Evolutionary conservation across 2,113 vertebrate genomes (phyloP).

Genomic region (Ceyx melanurus): DNA sequence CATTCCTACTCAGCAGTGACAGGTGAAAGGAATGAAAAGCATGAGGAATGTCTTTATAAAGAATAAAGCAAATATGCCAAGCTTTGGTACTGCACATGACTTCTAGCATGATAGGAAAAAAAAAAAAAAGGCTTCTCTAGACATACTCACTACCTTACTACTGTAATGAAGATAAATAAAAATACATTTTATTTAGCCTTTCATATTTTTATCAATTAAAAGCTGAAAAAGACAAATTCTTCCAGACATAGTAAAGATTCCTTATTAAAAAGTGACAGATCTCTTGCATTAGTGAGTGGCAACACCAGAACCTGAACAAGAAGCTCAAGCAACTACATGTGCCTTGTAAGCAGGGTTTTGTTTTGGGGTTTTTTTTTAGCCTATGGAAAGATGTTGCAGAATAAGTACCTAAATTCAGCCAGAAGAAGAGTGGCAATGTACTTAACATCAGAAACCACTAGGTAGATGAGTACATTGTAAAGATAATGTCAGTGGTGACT

Average conservation of each 20-base stretch:
- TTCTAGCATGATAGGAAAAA: background rate
- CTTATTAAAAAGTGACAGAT: background rate
- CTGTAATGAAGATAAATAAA: background rate
- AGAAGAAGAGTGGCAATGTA: background rate
- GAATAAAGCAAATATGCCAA: background rate
- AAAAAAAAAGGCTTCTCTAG: background rate
- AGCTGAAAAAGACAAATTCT: background rate
- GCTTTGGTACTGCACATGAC: background rate
- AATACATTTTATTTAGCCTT: background rate
- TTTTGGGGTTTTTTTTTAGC: background rate
- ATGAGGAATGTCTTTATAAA: background rate
- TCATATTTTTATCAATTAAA: background rate
- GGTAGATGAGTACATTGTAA: background rate
- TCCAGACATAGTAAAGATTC: background rate
- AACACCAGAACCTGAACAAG: background rate
- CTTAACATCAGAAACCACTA: background rate
- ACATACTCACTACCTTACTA: background rate
- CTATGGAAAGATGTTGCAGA: background rate
- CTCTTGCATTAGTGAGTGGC: background rate
- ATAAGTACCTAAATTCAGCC: background rate
- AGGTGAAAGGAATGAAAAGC: constrained; percentile 26
- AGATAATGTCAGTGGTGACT: background rate
- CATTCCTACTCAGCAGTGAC: background rate
- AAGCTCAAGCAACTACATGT: background rate
- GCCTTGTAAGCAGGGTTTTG: background rate